Conservation (phyloP, 2,113 vertebrate genomes). For the Bos javanicus region DNA sequence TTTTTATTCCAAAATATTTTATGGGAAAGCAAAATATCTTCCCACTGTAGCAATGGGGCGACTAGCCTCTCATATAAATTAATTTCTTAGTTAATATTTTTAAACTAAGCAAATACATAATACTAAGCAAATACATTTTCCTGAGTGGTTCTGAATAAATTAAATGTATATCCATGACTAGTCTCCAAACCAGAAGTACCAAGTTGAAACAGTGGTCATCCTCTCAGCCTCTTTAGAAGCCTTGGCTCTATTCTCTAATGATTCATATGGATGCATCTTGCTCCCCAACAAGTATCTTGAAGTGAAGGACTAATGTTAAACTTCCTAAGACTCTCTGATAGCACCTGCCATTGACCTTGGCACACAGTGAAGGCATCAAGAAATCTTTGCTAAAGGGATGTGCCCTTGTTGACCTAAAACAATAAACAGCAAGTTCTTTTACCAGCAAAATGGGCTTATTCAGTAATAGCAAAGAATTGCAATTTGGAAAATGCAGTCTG, state of each 20-base stretch:
- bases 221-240: neutral
- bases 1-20: neutral
- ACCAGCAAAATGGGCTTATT: neutral
- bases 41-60: neutral
- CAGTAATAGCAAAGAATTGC: neutral
- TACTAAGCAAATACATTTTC: neutral
- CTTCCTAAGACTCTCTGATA: neutral
- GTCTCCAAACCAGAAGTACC: neutral
- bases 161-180: neutral
- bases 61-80: neutral
- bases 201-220: neutral
- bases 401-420: neutral
- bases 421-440: neutral
- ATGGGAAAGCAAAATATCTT: neutral
- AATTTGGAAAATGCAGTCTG: neutral
- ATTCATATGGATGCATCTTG: neutral
- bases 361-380: neutral
- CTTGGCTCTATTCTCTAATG: neutral
- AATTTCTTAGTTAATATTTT: neutral
- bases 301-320: rapidly evolving
- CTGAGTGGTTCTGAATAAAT: neutral
- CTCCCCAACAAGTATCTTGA: neutral
- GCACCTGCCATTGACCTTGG: rapidly evolving
- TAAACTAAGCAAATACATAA: neutral
- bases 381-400: neutral